Evolutionary conservation across 2,113 vertebrate genomes (phyloP).

Genomic region (Clarias gariepinus): DNA sequence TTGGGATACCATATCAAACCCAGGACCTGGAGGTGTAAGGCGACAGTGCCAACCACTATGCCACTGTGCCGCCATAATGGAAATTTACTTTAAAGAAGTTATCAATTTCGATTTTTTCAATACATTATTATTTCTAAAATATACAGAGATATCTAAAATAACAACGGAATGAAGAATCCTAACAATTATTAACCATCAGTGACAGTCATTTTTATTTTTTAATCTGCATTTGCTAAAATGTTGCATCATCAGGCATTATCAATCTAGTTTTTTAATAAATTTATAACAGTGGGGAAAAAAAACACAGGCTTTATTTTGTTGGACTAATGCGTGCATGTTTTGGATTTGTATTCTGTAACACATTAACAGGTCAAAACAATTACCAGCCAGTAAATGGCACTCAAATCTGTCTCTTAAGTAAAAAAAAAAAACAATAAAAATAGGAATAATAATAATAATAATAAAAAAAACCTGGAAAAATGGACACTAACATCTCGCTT

Average conservation of each 20-base stretch:
- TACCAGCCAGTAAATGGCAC: neutral
- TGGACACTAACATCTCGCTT: neutral
- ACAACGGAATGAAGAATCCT: neutral
- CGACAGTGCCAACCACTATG: too few species aligned
- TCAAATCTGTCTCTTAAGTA: too few species aligned
- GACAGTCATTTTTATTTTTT: too few species aligned
- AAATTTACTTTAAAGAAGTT: neutral
- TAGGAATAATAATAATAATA: neutral
- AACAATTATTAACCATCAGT: neutral
- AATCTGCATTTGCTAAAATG: neutral
- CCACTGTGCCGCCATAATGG: too few species aligned
- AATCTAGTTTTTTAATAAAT: neutral
- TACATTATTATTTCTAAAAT: neutral
- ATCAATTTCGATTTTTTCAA: neutral
- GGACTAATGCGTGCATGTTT: neutral
- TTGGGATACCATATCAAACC: too few species aligned
- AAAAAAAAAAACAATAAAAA: neutral
- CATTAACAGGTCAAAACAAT: conserved; percentile 12
- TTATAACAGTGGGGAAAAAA: neutral
- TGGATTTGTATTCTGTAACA: neutral
- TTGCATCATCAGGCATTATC: neutral
- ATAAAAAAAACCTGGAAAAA: neutral
- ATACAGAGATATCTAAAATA: neutral
- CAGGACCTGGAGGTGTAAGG: too few species aligned
- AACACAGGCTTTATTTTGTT: neutral